Percentiles rank a stretch among this genome's conserved stretches.
These are phyloP conservation scores for Galago senegalensis DNA, from an alignment of 2,797 vertebrate genomes.

Conservation along the genomic window DNA sequence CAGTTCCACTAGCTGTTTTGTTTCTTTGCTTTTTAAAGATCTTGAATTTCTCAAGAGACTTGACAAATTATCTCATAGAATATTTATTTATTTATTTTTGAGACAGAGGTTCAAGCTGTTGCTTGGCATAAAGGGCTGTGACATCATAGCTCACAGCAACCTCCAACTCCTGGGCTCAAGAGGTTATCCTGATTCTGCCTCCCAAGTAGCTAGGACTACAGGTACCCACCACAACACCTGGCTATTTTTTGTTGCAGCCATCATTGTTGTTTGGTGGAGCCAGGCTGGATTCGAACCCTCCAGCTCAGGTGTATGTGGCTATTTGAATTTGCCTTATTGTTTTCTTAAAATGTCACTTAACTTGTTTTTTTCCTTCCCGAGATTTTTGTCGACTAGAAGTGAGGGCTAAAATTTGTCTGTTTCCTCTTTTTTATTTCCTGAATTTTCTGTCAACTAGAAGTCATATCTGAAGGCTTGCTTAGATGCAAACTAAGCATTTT, in stretches of 20 bases:
- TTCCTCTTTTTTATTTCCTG: slow-evolving; percentile 48
- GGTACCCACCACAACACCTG: no score
- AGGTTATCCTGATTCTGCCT: no score
- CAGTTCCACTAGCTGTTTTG: background rate
- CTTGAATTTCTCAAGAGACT: slow-evolving; percentile 47
- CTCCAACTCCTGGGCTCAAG: no score
- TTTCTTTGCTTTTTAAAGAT: slow-evolving; percentile 29
- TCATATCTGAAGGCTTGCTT: slow-evolving; percentile 18
- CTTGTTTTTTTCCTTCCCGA: slow-evolving; percentile 26
- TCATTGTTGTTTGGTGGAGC: no score
- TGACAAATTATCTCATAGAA: background rate
- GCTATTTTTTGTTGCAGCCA: no score
- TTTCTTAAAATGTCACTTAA: slow-evolving; percentile 46
- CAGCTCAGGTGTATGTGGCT: no score
- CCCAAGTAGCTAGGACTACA: no score
- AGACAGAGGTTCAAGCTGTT: no score
- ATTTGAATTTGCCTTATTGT: slow-evolving; percentile 38
- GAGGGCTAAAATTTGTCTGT: slow-evolving; percentile 12
- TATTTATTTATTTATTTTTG: background rate
- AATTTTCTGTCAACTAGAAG: slow-evolving; percentile 1
- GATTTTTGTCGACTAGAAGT: slow-evolving; percentile 1
- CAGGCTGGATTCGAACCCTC: no score
- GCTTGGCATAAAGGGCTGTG: no score
- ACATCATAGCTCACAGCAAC: no score
- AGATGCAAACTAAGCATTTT: background rate